Evolutionary conservation across 2,113 vertebrate genomes (phyloP).

Genomic region (Bubo bubo): DNA sequence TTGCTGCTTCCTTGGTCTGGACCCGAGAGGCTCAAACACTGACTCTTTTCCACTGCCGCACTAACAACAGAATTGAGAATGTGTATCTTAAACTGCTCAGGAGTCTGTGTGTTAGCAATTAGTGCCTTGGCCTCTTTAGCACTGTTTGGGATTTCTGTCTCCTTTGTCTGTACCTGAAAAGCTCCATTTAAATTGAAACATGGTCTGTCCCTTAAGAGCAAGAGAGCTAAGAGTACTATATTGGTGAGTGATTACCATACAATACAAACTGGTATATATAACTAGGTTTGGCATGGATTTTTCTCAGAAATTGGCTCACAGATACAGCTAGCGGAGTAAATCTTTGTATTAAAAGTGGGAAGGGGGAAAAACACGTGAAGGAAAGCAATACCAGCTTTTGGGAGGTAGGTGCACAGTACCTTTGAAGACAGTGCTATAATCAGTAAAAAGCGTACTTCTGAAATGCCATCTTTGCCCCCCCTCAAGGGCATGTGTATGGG

Average conservation of each 20-base stretch:
- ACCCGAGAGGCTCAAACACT: not conserved
- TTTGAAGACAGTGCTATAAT: not conserved
- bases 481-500: fast-evolving
- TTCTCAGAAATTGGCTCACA: not conserved
- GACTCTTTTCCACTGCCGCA: not conserved
- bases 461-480: not conserved
- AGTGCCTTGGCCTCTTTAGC: not conserved
- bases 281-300: not conserved
- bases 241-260: not conserved
- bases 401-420: not conserved
- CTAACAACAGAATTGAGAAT: not conserved
- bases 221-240: not conserved
- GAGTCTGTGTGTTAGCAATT: not conserved
- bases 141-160: not conserved
- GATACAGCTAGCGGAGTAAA: not conserved
- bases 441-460: not conserved
- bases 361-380: not conserved
- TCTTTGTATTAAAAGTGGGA: not conserved
- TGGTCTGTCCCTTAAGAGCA: not conserved
- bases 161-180: not conserved
- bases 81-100: not conserved
- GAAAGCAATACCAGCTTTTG: not conserved
- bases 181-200: not conserved
- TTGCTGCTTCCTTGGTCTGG: not conserved
- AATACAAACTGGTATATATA: not conserved